Percentiles rank a stretch among this genome's conserved stretches.
Evolutionary conservation across 23 tunicate species (phyloP).

Genomic region (Ciona savignyi): DNA sequence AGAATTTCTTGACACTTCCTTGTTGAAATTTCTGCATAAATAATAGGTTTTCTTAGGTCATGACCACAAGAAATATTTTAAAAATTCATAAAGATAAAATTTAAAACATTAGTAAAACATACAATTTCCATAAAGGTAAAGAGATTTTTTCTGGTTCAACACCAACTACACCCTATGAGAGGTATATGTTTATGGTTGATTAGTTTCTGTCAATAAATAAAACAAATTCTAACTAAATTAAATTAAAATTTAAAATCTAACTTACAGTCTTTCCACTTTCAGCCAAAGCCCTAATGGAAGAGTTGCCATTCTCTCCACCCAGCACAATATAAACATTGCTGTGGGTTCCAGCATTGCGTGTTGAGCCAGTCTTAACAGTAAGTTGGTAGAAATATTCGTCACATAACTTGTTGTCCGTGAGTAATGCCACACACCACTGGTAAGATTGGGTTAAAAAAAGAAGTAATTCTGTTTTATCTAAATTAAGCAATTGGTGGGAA

Average conservation of each 20-base stretch:
- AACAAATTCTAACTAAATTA: too few relatives aligned
- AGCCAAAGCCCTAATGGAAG: slow-evolving; percentile 31
- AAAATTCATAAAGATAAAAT: too few relatives aligned
- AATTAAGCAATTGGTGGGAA: too few relatives aligned
- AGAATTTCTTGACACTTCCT: slow-evolving; percentile 49
- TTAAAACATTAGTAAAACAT: too few relatives aligned
- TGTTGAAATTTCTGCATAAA: slow-evolving; percentile 27
- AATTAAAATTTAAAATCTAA: too few relatives aligned
- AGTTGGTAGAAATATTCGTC: slow-evolving; percentile 63
- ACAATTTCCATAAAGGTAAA: too few relatives aligned
- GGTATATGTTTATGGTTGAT: neutral
- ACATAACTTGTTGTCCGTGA: slow-evolving; percentile 56
- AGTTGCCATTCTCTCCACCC: slow-evolving; percentile 43
- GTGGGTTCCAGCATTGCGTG: slow-evolving; percentile 46
- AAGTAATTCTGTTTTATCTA: too few relatives aligned
- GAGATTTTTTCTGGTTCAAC: neutral
- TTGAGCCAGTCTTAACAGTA: slow-evolving; percentile 57
- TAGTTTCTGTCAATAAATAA: neutral
- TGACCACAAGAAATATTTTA: too few relatives aligned
- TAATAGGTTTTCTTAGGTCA: too few relatives aligned
- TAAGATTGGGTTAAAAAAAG: too few relatives aligned
- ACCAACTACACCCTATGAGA: neutral
- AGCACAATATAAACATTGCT: slow-evolving; percentile 57
- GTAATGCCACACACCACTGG: slow-evolving; percentile 71
- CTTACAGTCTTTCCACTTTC: too few relatives aligned